Percentiles rank a stretch among this genome's conserved stretches.
Evolutionary conservation across 2,888 invertebrate species (phyloP).

Genomic region (Ceramica pisi): DNA sequence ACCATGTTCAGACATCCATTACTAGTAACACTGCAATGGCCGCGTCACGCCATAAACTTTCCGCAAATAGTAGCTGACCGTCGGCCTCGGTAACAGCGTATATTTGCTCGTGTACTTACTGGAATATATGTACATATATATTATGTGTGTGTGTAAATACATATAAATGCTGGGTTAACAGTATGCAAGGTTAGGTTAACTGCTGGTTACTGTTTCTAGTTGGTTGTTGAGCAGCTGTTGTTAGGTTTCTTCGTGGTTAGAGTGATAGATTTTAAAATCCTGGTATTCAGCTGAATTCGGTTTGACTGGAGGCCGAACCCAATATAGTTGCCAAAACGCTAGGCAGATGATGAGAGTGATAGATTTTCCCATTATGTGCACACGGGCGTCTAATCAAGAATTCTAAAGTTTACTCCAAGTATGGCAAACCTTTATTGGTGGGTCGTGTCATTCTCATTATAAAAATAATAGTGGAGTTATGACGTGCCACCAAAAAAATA

Average conservation of each 20-base stretch:
- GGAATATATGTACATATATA: not conserved
- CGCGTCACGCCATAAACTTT: slow-evolving; percentile 61
- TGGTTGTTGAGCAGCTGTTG: slow-evolving; percentile 5
- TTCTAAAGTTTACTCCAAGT: no score
- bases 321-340: no score
- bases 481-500: no score
- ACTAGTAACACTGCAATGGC: slow-evolving; percentile 26
- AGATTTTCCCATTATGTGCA: no score
- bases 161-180: slow-evolving; percentile 4
- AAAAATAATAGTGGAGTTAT: no score
- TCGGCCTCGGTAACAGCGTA: slow-evolving; percentile 61
- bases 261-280: no score
- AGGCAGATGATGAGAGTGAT: no score
- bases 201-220: slow-evolving; percentile 3
- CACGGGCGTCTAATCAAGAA: no score
- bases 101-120: slow-evolving; percentile 43
- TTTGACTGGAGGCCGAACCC: no score
- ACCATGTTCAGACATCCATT: slow-evolving; percentile 33
- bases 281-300: no score
- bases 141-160: not conserved
- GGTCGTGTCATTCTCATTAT: no score
- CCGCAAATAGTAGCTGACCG: slow-evolving; percentile 59
- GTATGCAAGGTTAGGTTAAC: slow-evolving; percentile 34
- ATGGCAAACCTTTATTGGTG: no score
- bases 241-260: not conserved